phyloP scores from a whole-genome alignment of 1,140 invertebrate genomes.

The Zeugodacus cucurbitae region DNA sequence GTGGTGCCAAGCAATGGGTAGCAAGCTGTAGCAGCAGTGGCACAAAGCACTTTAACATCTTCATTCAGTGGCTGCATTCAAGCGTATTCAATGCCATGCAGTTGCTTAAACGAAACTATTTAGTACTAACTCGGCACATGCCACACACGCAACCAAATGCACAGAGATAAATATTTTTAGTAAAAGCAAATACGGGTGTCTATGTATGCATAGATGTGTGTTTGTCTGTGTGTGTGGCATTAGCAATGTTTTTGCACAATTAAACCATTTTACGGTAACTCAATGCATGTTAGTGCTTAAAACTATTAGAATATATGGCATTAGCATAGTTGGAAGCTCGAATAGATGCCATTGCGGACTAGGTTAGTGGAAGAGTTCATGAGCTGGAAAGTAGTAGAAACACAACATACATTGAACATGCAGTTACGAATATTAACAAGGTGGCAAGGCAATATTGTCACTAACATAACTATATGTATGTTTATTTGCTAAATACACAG shows the following conservation, averaged over 20 bases:
- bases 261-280: conserved; percentile 13
- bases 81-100: conserved; percentile 1
- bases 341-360: neutral
- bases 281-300: neutral
- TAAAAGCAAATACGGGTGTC: neutral
- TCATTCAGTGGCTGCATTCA: conserved; percentile 18
- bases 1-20: neutral
- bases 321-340: neutral
- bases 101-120: conserved; percentile 8
- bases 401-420: neutral
- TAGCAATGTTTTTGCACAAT: neutral
- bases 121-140: neutral
- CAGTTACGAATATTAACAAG: neutral
- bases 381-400: neutral
- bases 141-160: neutral
- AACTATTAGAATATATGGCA: neutral
- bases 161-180: neutral
- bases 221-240: neutral
- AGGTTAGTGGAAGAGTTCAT: neutral
- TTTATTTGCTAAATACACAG: neutral
- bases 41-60: neutral
- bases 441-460: neutral
- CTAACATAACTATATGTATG: neutral
- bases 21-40: neutral
- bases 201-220: neutral